Conservation (phyloP, 1,140 invertebrate species). For the Triops longicaudatus region DNA sequence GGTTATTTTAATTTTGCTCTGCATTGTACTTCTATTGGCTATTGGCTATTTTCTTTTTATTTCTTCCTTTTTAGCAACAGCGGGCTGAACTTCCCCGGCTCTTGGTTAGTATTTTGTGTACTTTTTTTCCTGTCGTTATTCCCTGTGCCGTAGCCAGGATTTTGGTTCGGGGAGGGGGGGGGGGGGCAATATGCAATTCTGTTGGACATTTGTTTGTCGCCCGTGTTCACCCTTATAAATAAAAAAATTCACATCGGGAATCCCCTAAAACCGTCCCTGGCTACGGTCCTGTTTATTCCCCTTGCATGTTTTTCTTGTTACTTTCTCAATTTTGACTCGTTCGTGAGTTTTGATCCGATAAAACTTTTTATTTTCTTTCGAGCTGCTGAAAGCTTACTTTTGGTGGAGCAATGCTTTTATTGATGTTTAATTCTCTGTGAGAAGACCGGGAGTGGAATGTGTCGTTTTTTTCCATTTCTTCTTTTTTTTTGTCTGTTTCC, state of each 20-base stretch:
- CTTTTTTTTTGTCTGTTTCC: background rate
- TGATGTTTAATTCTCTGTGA: background rate
- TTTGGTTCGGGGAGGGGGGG: too few relatives aligned
- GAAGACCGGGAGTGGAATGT: background rate
- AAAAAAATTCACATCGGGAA: too few relatives aligned
- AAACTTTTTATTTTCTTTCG: background rate
- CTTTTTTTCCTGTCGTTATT: background rate
- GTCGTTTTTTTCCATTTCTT: background rate
- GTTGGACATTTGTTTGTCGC: too few relatives aligned
- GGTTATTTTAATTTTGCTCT: conserved; percentile 19
- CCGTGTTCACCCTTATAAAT: too few relatives aligned
- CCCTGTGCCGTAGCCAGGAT: too few relatives aligned
- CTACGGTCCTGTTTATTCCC: too few relatives aligned
- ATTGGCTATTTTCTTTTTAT: conserved; percentile 26
- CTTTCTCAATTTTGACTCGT: too few relatives aligned
- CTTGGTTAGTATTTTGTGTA: conserved; percentile 35
- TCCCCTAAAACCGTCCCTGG: too few relatives aligned
- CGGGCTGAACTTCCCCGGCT: conserved; percentile 36
- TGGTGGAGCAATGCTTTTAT: background rate
- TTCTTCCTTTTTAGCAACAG: conserved; percentile 34
- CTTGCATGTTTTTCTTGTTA: too few relatives aligned
- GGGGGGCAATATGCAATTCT: too few relatives aligned
- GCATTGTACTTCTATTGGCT: conserved; percentile 22
- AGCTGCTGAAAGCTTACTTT: background rate
- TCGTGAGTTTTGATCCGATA: too few relatives aligned